Conservation (phyloP, 2,888 invertebrate genomes). For the Brachyptera putata region DNA sequence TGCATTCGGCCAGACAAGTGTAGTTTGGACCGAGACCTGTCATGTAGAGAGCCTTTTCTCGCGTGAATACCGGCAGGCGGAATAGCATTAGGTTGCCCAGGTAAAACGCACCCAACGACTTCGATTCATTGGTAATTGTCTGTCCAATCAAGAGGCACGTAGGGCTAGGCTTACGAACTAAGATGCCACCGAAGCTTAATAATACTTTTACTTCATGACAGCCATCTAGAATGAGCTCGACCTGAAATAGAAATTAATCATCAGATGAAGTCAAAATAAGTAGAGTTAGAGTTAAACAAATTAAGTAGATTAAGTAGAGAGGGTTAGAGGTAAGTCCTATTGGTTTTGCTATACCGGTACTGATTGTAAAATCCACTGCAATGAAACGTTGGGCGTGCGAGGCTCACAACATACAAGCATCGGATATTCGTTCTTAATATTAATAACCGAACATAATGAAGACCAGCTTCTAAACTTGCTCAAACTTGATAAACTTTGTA, state of each 20-base stretch:
- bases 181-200: slow-evolving; percentile 49
- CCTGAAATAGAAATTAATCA: slow-evolving; percentile 35
- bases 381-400: too few relatives aligned
- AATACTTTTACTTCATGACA: slow-evolving; percentile 53
- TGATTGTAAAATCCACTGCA: too few relatives aligned
- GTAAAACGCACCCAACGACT: slow-evolving; percentile 48
- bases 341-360: too few relatives aligned
- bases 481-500: too few relatives aligned
- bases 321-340: too few relatives aligned
- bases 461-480: too few relatives aligned
- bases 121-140: slow-evolving; percentile 36
- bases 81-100: slow-evolving; percentile 53
- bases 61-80: slow-evolving; percentile 52
- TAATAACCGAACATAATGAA: too few relatives aligned
- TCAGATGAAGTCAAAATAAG: too few relatives aligned
- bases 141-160: slow-evolving; percentile 54
- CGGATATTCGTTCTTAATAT: too few relatives aligned
- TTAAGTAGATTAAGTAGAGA: too few relatives aligned
- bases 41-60: slow-evolving; percentile 52
- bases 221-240: slow-evolving; percentile 57
- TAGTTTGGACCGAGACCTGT: slow-evolving; percentile 53
- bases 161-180: slow-evolving; percentile 49
- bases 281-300: too few relatives aligned
- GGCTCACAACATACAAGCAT: too few relatives aligned
- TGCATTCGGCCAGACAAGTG: slow-evolving; percentile 47